A percentile compares a stretch with the other conserved stretches of the same genome.
Evolutionary conservation across 2,888 invertebrate genomes (phyloP).

Genomic region (Eupeodes luniger): DNA sequence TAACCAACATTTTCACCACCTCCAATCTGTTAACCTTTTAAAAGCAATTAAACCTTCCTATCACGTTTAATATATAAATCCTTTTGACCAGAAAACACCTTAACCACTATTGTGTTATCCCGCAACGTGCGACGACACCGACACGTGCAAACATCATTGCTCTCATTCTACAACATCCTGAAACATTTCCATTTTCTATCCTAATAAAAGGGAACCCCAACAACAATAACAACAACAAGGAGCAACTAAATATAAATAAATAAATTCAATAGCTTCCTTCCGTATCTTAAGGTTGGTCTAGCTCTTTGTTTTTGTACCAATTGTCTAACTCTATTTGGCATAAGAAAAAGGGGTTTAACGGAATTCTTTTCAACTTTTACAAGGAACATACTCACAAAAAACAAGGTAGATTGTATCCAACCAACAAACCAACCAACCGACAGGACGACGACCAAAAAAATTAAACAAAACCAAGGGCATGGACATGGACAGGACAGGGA

Average conservation of each 20-base stretch:
- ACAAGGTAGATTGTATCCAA: background rate
- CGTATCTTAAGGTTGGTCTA: constrained; percentile 30
- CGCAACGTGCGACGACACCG: constrained; percentile 21
- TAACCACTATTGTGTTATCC: constrained; percentile 29
- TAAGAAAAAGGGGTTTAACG: constrained; percentile 12
- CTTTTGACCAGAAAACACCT: constrained; percentile 38
- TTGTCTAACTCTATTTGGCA: constrained; percentile 9
- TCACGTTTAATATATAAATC: constrained; percentile 26
- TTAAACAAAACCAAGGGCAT: background rate
- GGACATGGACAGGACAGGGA: background rate
- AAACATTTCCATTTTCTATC: constrained; percentile 14
- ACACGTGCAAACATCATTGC: constrained; percentile 37
- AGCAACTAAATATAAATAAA: constrained; percentile 22
- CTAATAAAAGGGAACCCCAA: background rate
- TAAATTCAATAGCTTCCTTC: constrained; percentile 42
- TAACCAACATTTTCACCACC: background rate
- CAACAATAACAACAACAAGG: background rate
- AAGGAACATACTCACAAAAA: background rate
- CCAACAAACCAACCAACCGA: background rate
- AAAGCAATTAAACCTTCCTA: constrained; percentile 15
- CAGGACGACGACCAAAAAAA: background rate
- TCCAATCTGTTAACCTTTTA: background rate
- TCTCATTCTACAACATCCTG: constrained; percentile 1
- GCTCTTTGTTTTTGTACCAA: constrained; percentile 21
- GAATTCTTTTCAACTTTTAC: constrained; percentile 17